Conservation (phyloP, 1,140 invertebrate genomes). For the Trypoxylus dichotomus region DNA sequence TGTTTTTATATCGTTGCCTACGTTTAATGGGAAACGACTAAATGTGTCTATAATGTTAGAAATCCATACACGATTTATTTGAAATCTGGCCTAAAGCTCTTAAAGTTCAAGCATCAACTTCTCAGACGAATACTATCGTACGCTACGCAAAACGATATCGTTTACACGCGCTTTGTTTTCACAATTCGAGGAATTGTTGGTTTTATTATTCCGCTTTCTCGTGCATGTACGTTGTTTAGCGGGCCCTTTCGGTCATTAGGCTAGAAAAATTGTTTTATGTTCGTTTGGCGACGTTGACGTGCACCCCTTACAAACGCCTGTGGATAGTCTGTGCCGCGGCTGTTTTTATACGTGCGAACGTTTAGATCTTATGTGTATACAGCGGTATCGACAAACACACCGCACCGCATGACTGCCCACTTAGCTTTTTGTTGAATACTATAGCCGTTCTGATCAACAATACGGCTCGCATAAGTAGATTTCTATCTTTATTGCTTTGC, state of each 20-base stretch:
- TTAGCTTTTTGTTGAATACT: not conserved
- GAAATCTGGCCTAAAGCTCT: not conserved
- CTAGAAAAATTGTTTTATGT: constrained; percentile 24
- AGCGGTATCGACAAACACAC: not conserved
- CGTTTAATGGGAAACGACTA: too few relatives aligned
- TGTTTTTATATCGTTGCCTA: too few relatives aligned
- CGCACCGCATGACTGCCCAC: not conserved
- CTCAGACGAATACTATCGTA: not conserved
- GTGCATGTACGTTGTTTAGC: not conserved
- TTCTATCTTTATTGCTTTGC: not conserved
- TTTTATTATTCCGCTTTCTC: constrained; percentile 9
- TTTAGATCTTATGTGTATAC: not conserved
- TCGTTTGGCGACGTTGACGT: constrained; percentile 2
- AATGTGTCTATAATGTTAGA: not conserved
- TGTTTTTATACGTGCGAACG: not conserved
- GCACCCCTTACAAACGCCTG: not conserved
- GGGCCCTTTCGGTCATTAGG: not conserved
- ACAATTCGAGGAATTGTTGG: not conserved
- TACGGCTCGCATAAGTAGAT: constrained; percentile 6
- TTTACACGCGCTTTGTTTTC: not conserved
- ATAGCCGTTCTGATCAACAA: not conserved
- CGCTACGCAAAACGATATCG: not conserved
- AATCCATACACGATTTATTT: not conserved
- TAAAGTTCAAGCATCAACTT: not conserved
- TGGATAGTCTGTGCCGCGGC: not conserved